Conservation (phyloP, 2,797 vertebrate species). For the Mormyrus hasselquistii region DNA sequence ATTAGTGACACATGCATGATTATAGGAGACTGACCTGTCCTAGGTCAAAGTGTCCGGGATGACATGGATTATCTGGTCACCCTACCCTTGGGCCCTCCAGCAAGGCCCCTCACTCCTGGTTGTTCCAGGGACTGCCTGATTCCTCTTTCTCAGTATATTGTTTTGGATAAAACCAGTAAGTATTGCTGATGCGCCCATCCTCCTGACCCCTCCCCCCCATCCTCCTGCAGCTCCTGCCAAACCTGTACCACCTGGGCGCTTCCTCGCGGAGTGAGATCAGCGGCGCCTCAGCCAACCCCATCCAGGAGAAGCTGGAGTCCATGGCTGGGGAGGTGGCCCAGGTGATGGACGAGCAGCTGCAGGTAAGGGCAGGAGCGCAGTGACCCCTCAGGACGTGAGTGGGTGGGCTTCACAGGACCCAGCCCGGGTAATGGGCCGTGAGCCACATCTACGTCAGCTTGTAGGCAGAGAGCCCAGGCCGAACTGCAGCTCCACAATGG, state of each 20-base stretch:
- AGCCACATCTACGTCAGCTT: background rate
- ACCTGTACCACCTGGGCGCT: slow-evolving; percentile 84
- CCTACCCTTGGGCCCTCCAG: background rate
- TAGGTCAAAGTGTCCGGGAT: background rate
- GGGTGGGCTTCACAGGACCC: background rate
- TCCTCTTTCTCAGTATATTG: background rate
- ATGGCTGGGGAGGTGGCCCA: slow-evolving; percentile 92
- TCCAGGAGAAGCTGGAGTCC: slow-evolving; percentile 90
- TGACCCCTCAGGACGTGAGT: background rate
- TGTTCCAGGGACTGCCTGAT: background rate
- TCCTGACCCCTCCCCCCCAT: background rate
- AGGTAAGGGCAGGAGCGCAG: slow-evolving; percentile 58
- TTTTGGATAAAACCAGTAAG: background rate
- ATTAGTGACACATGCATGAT: background rate
- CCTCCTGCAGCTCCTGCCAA: slow-evolving; percentile 76
- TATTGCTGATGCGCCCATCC: background rate
- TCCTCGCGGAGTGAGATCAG: slow-evolving; percentile 73
- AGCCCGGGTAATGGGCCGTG: background rate
- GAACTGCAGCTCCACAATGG: background rate
- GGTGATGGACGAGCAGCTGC: slow-evolving; percentile 90
- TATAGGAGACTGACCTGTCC: background rate
- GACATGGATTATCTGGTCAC: too few relatives aligned
- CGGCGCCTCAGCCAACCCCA: slow-evolving; percentile 71
- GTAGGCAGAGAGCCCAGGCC: background rate
- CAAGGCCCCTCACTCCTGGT: background rate